Evolutionary conservation across 2,113 vertebrate species (phyloP).

Genomic region (Trogon surrucura): DNA sequence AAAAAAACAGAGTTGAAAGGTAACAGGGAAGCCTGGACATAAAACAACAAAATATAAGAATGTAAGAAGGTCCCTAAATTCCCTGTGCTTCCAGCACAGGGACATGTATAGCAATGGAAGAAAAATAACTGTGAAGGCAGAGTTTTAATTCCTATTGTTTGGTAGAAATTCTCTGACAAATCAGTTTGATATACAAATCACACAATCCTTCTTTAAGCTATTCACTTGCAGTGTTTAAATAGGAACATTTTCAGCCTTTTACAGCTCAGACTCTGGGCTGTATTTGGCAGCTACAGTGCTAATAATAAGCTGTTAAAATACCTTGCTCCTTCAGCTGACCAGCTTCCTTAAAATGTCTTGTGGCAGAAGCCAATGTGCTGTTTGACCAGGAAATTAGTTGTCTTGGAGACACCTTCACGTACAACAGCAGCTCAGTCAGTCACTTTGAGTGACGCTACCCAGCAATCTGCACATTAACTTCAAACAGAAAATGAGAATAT

Average conservation of each 20-base stretch:
- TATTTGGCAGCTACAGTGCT: conserved; percentile 11
- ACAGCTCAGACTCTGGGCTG: background rate
- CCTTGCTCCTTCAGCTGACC: conserved; percentile 29
- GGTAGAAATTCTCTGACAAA: background rate
- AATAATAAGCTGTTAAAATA: conserved; percentile 38
- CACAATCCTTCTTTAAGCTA: background rate
- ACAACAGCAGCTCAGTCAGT: conserved; percentile 33
- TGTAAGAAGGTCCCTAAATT: background rate
- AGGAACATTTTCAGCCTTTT: background rate
- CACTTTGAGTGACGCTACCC: conserved; percentile 28
- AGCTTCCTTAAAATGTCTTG: conserved; percentile 27
- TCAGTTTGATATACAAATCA: background rate
- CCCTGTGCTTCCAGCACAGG: background rate
- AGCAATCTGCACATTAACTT: conserved; percentile 38
- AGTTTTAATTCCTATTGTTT: background rate
- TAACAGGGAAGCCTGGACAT: background rate
- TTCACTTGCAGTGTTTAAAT: background rate
- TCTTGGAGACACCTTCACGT: conserved; percentile 52
- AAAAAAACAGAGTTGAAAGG: background rate
- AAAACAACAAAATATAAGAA: background rate
- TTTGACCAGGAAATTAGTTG: conserved; percentile 55
- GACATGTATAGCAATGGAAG: background rate
- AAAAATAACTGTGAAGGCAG: background rate
- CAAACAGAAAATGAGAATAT: conserved; percentile 50
- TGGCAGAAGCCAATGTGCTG: conserved; percentile 13